A percentile compares a stretch with the other conserved stretches of the same genome.
Conservation (phyloP, 2,797 vertebrate genomes). For the Pipistrellus pygmaeus region DNA sequence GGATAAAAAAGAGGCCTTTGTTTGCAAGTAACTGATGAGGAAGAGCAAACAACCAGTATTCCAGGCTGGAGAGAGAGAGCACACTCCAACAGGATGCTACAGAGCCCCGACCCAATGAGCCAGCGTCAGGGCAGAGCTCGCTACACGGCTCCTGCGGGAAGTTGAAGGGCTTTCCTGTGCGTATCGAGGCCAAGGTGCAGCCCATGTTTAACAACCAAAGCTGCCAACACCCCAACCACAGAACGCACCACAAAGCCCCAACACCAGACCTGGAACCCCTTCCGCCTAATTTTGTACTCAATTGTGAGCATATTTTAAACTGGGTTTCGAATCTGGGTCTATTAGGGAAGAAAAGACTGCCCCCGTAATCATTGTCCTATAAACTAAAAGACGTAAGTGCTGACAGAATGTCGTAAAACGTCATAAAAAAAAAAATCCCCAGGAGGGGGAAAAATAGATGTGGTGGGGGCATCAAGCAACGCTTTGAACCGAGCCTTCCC, state of each 20-base stretch:
- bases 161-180: neutral
- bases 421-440: slow-evolving; percentile 16
- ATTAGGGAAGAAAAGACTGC: slow-evolving; percentile 56
- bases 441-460: neutral
- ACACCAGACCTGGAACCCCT: neutral
- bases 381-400: slow-evolving; percentile 62
- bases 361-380: neutral
- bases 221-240: slow-evolving; percentile 37
- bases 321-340: slow-evolving; percentile 13
- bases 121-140: neutral
- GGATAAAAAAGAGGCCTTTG: neutral
- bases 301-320: slow-evolving; percentile 36
- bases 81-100: neutral
- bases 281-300: slow-evolving; percentile 44
- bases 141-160: neutral
- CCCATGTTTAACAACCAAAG: neutral
- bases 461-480: neutral
- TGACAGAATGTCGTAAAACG: slow-evolving; percentile 69
- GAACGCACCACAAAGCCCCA: neutral
- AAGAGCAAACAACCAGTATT: neutral
- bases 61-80: neutral
- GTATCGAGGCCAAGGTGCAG: neutral
- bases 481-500: neutral
- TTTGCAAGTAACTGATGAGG: neutral
- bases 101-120: neutral